Percentiles rank a stretch among this genome's conserved stretches.
Evolutionary conservation across 37 sponge, comb jelly and placozoan genomes (phyloP).

Genomic region (Aplysina aerophoba): DNA sequence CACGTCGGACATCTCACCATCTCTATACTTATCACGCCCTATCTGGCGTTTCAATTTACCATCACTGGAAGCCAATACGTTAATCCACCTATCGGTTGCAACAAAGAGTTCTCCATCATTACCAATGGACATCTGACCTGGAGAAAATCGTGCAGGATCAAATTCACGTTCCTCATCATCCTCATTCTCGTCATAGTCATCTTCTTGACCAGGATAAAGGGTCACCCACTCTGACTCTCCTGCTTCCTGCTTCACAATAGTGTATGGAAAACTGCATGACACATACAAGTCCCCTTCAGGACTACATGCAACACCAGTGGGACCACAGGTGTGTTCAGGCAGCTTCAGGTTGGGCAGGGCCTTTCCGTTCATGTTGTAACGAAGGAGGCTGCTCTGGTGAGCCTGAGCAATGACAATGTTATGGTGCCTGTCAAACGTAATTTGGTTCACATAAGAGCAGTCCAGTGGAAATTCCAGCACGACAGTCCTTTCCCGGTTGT

Average conservation of each 20-base stretch:
- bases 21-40: not conserved
- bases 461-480: constrained; percentile 5
- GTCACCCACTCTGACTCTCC: constrained; percentile 5
- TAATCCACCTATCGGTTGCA: constrained; percentile 15
- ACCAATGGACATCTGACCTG: constrained; percentile 17
- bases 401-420: constrained; percentile 5
- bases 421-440: not conserved
- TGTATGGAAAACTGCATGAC: not conserved
- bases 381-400: not conserved
- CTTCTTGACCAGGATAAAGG: not conserved
- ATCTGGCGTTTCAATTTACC: not conserved
- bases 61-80: not conserved
- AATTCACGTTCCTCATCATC: not conserved
- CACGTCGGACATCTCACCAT: not conserved
- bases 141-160: not conserved
- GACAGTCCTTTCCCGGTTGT: not conserved
- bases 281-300: constrained; percentile 2
- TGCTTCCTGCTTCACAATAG: not conserved
- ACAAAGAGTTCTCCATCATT: constrained; percentile 8
- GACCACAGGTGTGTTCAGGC: not conserved
- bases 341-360: not conserved
- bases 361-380: constrained; percentile 22
- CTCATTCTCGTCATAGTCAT: not conserved
- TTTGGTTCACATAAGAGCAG: constrained; percentile 16
- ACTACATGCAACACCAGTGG: not conserved